Base-by-base conservation (phyloP, 2,113 vertebrate genomes). In the Misgurnus anguillicaudatus region DNA sequence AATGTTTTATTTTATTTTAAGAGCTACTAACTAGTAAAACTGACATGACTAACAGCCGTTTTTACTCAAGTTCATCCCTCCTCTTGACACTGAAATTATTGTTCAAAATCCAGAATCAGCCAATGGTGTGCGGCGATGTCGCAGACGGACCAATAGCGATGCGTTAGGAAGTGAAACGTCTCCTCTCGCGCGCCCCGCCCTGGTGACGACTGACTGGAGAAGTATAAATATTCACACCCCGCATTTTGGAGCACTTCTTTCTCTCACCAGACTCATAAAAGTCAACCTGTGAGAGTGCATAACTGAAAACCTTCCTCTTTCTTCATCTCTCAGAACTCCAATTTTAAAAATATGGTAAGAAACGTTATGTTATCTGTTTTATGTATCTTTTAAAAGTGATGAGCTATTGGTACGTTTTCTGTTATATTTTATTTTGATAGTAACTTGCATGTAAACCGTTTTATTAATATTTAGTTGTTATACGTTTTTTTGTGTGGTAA, bases 191-290 rank as follows among this genome's bases (percentile, higher is more conserved):
- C 1, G 41, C 79, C 39, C 17, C 71, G 51, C 65, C 80, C 47
- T 21, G 2, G 19, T 77, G 72, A 74, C 72, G 19, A n/a, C 3
- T 0, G 36, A 61, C 24, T 3, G 6, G 10, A 17, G 13, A 21
- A 5, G 24, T 87, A 90, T 88, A 90, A 86, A 88, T 63, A 0
- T 14, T 78, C 48, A 71, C 78, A 60, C 79, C 85, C 39, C 3
- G 0, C 0, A 2, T 0, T 24, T 13, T 3, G 1, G 16, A 3
- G 1, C 45, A 58, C 14, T 83, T 47, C 76, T 77, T 85, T 79
- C 78, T 89, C 89, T 89, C 84, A 87, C 85, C 67, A 82, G 90
- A 85, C 85, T 66, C 90, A 38, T 90, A 78, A 86, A 68, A 63
- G 75, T 85, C 86, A 9, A 13, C 0, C 11, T 80, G 88, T 88